A percentile compares a stretch with the other conserved stretches of the same genome.
These are phyloP conservation scores for Sebastes umbrosus DNA, from an alignment of 2,797 vertebrate genomes.

Conservation along the genomic window DNA sequence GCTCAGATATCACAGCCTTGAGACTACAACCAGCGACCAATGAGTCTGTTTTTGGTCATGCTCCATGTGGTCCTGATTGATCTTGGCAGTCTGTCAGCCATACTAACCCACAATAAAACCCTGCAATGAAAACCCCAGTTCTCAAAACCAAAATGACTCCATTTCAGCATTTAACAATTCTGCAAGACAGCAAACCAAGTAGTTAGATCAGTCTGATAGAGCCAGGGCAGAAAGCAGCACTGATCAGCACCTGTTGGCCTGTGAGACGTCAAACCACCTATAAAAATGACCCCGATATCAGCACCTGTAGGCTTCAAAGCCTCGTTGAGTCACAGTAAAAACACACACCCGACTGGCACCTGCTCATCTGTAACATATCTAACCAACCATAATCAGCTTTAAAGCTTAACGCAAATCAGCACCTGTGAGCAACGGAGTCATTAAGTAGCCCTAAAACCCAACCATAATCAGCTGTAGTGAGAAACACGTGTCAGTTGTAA, in stretches of 20 bases:
- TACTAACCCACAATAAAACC: slow-evolving; percentile 42
- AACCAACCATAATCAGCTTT: slow-evolving; percentile 52
- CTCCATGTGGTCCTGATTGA: slow-evolving; percentile 35
- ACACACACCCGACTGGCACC: slow-evolving; percentile 42
- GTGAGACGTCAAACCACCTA: slow-evolving; percentile 27
- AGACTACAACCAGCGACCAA: not conserved
- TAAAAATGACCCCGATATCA: slow-evolving; percentile 40
- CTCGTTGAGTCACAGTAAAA: slow-evolving; percentile 24
- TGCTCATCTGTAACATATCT: slow-evolving; percentile 54
- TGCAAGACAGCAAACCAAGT: slow-evolving; percentile 3
- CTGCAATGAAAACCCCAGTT: not conserved
- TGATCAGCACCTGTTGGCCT: slow-evolving; percentile 50
- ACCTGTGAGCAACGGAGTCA: slow-evolving; percentile 39
- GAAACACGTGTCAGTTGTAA: slow-evolving; percentile 12
- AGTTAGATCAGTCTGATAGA: slow-evolving; percentile 12
- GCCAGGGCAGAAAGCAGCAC: not conserved
- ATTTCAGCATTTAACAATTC: slow-evolving; percentile 13
- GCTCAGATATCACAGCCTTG: slow-evolving; percentile 3
- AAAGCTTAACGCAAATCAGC: slow-evolving; percentile 50
- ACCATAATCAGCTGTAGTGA: not conserved
- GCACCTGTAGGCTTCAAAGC: slow-evolving; percentile 62
- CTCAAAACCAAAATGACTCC: slow-evolving; percentile 18
- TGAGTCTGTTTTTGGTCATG: slow-evolving; percentile 46
- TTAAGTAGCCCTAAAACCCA: slow-evolving; percentile 4
- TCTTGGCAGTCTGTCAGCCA: slow-evolving; percentile 38